Conservation (phyloP, 2,888 invertebrate species). For the Limnephilus auricula region DNA sequence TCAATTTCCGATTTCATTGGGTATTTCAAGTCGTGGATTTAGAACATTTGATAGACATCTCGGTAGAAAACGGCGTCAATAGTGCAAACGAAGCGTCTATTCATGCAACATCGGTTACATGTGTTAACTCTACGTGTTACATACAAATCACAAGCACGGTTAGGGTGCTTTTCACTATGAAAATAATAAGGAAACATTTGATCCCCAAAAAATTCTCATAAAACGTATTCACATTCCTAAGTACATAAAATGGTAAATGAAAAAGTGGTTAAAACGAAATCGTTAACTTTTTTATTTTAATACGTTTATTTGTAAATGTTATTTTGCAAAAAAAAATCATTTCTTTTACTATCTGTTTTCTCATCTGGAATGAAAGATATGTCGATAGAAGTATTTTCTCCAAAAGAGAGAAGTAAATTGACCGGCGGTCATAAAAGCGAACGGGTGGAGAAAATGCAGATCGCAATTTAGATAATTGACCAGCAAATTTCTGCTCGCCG, state of each 20-base stretch:
- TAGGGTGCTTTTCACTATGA: background rate
- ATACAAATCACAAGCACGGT: conserved; percentile 46
- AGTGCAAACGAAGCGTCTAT: conserved; percentile 47
- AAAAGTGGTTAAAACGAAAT: background rate
- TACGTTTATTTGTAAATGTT: background rate
- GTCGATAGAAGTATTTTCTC: background rate
- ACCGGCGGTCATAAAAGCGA: conserved; percentile 79
- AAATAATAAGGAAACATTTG: background rate
- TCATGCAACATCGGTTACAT: conserved; percentile 60
- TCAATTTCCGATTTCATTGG: background rate
- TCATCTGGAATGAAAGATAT: background rate
- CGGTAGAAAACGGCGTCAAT: conserved; percentile 50
- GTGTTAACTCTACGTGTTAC: conserved; percentile 59
- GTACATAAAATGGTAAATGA: background rate
- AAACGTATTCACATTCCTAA: background rate
- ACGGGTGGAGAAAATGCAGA: conserved; percentile 78
- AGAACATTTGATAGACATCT: conserved; percentile 58
- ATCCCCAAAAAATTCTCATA: background rate
- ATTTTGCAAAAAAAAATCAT: background rate
- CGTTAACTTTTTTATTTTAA: background rate
- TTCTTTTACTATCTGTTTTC: conserved; percentile 7
- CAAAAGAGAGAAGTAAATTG: conserved; percentile 69
- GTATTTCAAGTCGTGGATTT: background rate
- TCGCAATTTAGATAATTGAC: conserved; percentile 79
- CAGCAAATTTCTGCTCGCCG: conserved; percentile 68